A percentile compares a stretch with the other conserved stretches of the same genome.
phyloP scores from a whole-genome alignment of 1,140 invertebrate genomes.

The Drosophila nikananu region DNA sequence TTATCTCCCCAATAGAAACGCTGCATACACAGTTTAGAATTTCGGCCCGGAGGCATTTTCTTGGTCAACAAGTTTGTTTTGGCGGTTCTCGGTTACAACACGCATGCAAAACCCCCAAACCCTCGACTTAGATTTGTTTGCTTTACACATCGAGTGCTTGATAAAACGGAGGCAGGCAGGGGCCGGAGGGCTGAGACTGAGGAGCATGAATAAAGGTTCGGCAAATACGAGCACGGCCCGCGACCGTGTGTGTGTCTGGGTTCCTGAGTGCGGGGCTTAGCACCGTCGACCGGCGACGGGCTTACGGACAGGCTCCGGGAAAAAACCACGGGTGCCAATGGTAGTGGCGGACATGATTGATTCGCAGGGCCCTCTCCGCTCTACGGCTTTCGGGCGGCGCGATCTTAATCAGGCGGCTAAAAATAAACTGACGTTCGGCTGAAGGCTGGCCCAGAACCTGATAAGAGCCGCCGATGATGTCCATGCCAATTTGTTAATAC shows the following conservation, averaged over 20 bases:
- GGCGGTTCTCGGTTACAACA: conserved; percentile 9
- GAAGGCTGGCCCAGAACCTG: conserved; percentile 31
- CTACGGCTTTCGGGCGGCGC: conserved; percentile 22
- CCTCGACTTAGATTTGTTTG: conserved; percentile 48
- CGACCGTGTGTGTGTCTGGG: conserved; percentile 45
- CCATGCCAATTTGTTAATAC: conserved; percentile 67
- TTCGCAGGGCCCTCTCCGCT: conserved; percentile 30
- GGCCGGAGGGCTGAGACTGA: not conserved
- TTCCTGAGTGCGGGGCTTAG: conserved; percentile 50
- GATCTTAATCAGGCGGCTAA: conserved; percentile 69
- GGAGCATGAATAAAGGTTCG: conserved; percentile 27
- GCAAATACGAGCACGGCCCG: conserved; percentile 26
- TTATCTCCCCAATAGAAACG: too few species aligned
- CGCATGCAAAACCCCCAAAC: conserved; percentile 34
- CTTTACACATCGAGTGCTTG: conserved; percentile 47
- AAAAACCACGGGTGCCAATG: conserved; percentile 2
- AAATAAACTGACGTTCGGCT: conserved; percentile 64
- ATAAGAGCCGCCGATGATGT: conserved; percentile 58
- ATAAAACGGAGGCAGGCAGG: conserved; percentile 22
- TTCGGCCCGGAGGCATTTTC: not conserved
- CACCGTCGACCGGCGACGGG: conserved; percentile 26
- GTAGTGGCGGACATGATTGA: conserved; percentile 62
- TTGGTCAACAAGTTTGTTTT: conserved; percentile 31
- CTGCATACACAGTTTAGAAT: not conserved
- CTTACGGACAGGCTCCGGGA: conserved; percentile 27